Conservation (phyloP, 2,888 invertebrate species). For the Drosophila diplacantha region DNA sequence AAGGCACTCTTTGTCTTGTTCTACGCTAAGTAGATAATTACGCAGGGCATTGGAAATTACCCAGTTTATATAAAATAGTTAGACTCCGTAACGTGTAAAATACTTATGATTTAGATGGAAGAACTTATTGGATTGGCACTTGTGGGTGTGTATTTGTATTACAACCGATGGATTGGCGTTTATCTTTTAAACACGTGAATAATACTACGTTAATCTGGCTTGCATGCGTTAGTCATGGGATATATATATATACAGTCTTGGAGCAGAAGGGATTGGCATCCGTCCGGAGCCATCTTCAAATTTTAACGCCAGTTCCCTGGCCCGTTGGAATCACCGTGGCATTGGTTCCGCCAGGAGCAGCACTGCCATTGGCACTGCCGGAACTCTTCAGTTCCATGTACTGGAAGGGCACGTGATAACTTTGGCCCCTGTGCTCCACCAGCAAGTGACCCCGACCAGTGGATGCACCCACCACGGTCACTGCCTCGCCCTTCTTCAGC, state of each 20-base stretch:
- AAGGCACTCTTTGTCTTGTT: neutral
- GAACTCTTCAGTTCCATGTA: conserved; percentile 83
- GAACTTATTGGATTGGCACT: conserved; percentile 66
- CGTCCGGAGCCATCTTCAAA: conserved; percentile 28
- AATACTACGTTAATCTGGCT: conserved; percentile 48
- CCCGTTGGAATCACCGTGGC: conserved; percentile 31
- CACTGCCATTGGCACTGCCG: conserved; percentile 20
- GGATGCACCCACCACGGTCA: conserved; percentile 92
- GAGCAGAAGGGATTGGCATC: neutral
- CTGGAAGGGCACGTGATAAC: conserved; percentile 89
- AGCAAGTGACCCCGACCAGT: conserved; percentile 90
- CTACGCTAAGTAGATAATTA: neutral
- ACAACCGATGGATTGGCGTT: conserved; percentile 37
- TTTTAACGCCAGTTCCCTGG: conserved; percentile 49
- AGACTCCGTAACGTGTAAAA: conserved; percentile 7
- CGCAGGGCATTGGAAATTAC: neutral
- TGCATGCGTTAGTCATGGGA: conserved; percentile 17
- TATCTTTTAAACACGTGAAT: conserved; percentile 33
- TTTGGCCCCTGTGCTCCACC: conserved; percentile 87
- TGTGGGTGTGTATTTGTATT: conserved; percentile 39
- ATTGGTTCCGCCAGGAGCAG: conserved; percentile 7
- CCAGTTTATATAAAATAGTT: conserved; percentile 2
- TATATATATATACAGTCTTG: conserved; percentile 75
- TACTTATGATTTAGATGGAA: conserved; percentile 45
- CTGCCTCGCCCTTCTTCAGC: conserved; percentile 89